A percentile compares a stretch with the other conserved stretches of the same genome.
Conservation (phyloP, 2,797 vertebrate species). For the Threskiornis aethiopicus region DNA sequence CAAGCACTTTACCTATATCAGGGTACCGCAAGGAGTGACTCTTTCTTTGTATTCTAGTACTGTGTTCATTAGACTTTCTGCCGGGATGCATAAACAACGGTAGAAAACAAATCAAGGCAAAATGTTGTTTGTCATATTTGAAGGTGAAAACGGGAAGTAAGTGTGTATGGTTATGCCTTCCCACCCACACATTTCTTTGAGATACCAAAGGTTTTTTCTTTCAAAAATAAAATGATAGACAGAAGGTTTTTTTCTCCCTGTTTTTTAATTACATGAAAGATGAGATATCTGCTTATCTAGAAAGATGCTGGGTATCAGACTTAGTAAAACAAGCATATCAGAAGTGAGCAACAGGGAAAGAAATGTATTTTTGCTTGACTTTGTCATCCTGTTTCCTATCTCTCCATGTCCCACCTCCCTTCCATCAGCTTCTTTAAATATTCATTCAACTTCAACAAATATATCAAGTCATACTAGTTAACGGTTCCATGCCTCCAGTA, state of each 20-base stretch:
- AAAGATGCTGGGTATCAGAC: background rate
- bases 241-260: background rate
- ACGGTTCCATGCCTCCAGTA: background rate
- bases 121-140: background rate
- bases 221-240: background rate
- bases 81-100: background rate
- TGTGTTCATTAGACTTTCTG: background rate
- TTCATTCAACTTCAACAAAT: background rate
- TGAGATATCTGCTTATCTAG: background rate
- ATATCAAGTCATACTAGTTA: background rate
- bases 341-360: background rate
- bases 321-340: background rate
- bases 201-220: background rate
- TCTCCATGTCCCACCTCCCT: background rate
- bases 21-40: background rate
- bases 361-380: background rate
- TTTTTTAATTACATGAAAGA: background rate
- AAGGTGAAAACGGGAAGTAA: slow-evolving; percentile 10
- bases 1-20: background rate
- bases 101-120: background rate
- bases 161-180: background rate
- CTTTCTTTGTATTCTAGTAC: background rate
- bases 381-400: background rate
- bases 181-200: background rate
- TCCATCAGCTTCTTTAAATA: background rate